Conservation (phyloP, 2,113 vertebrate species). For the Addax nasomaculatus region DNA sequence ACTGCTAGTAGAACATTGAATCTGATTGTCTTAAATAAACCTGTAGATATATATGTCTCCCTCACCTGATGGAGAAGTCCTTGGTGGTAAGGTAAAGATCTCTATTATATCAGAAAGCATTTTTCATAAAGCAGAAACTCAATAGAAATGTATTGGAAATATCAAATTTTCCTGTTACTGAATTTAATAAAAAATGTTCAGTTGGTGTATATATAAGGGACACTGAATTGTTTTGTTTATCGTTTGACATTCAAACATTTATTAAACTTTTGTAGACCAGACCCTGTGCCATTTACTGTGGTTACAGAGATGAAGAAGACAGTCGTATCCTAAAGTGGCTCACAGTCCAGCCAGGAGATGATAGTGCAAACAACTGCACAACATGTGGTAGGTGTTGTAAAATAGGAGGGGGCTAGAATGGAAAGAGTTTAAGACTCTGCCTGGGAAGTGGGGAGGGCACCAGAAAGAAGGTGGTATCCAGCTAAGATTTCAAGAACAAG, state of each 20-base stretch:
- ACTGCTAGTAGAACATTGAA: neutral
- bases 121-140: constrained; percentile 13
- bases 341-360: neutral
- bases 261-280: neutral
- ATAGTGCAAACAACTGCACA: neutral
- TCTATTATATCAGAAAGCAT: neutral
- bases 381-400: neutral
- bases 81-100: neutral
- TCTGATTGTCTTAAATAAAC: neutral
- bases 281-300: neutral
- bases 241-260: constrained; percentile 13
- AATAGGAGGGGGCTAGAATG: neutral
- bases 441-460: neutral
- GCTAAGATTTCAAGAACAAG: neutral
- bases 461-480: neutral
- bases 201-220: neutral
- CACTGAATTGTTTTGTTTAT: neutral
- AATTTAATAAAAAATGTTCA: constrained; percentile 14
- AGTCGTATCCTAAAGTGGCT: neutral
- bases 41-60: neutral
- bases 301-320: neutral
- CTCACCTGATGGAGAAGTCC: neutral
- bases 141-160: neutral
- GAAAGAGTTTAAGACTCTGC: neutral
- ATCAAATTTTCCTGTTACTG: neutral